Percentiles rank a stretch among this genome's conserved stretches.
Conservation (phyloP, 2,113 vertebrate species). For the Xerus inauris region DNA sequence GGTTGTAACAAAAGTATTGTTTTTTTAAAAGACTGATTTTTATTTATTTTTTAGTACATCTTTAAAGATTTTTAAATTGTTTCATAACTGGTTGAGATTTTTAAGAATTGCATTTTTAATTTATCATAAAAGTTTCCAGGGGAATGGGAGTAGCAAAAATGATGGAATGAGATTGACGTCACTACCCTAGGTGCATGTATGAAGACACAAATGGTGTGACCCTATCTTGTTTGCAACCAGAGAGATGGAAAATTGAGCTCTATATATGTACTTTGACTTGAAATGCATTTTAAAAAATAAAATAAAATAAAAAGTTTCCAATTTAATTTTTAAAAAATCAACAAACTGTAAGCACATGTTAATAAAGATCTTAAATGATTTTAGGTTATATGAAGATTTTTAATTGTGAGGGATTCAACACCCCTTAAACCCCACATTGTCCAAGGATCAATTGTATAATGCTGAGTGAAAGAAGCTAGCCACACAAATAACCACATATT, state of each 20-base stretch:
- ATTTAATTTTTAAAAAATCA: slow-evolving; percentile 83
- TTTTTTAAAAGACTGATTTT: not conserved
- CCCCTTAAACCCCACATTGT: not conserved
- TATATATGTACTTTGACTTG: too few species aligned
- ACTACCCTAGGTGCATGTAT: too few species aligned
- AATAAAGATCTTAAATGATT: slow-evolving; percentile 91
- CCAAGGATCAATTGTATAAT: not conserved
- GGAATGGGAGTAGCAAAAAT: too few species aligned
- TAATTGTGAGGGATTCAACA: not conserved
- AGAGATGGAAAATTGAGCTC: too few species aligned
- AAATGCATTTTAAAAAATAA: too few species aligned
- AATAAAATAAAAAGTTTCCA: not conserved
- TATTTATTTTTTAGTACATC: not conserved
- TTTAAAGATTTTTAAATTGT: not conserved
- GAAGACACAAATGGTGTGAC: too few species aligned
- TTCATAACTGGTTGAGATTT: not conserved
- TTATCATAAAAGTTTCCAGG: not conserved
- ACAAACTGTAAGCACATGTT: slow-evolving; percentile 90
- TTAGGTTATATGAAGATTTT: not conserved
- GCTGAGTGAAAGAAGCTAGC: not conserved
- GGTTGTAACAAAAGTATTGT: not conserved
- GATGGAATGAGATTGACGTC: too few species aligned
- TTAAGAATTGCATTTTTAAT: not conserved
- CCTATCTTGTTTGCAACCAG: too few species aligned
- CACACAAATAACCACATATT: not conserved